phyloP scores from a whole-genome alignment of 2,888 invertebrate genomes.

The Acleris emargana region DNA sequence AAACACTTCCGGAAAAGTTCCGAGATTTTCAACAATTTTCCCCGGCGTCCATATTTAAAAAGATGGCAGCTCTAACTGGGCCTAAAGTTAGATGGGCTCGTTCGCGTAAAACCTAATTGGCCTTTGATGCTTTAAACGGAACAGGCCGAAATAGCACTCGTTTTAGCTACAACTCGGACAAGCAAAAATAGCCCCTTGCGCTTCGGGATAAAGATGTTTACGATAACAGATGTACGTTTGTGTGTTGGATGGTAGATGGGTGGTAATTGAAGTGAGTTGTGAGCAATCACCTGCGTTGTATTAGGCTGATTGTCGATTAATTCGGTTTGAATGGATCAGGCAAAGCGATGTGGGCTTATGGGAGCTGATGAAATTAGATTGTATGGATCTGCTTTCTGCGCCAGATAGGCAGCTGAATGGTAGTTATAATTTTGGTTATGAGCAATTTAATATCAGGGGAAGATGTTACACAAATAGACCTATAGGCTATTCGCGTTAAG shows the following conservation, averaged over 20 bases:
- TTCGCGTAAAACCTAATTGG: conserved; percentile 75
- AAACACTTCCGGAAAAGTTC: no score
- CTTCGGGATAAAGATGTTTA: conserved; percentile 27
- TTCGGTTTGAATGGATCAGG: conserved; percentile 58
- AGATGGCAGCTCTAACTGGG: conserved; percentile 47
- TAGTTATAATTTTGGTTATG: no score
- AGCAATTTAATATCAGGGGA: no score
- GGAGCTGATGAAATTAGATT: no score
- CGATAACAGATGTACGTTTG: not conserved
- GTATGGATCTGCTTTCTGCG: no score
- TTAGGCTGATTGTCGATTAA: conserved; percentile 64
- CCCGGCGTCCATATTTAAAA: no score
- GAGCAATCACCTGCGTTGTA: conserved; percentile 76
- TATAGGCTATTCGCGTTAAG: no score
- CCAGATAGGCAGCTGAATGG: no score
- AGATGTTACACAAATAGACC: no score
- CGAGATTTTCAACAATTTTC: no score
- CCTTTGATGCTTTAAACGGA: conserved; percentile 76
- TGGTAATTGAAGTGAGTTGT: conserved; percentile 63
- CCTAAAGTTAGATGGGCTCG: conserved; percentile 73
- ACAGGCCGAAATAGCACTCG: conserved; percentile 65
- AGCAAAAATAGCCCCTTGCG: conserved; percentile 45
- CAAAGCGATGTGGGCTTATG: no score
- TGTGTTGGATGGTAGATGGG: conserved; percentile 49
- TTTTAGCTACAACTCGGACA: conserved; percentile 44